Evolutionary conservation across 2,113 vertebrate species (phyloP).

Genomic region (Nibea albiflora): DNA sequence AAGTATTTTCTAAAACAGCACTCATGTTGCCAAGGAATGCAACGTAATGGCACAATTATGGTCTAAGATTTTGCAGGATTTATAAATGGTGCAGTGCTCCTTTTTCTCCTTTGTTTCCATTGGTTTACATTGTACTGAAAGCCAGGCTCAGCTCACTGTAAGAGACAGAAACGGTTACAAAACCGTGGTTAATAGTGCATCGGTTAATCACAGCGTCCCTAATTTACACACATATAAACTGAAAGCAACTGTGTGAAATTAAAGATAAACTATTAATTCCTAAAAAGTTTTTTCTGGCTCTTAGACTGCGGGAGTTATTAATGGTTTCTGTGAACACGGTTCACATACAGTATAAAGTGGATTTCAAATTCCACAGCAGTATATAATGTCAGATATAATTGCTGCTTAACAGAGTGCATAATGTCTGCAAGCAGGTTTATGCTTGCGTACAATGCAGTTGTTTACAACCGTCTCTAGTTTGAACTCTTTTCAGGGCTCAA

Average conservation of each 20-base stretch:
- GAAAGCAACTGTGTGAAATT: background rate
- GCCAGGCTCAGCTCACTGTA: too few species aligned
- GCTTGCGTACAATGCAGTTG: background rate
- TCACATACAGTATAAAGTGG: background rate
- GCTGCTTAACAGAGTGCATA: background rate
- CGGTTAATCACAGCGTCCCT: too few species aligned
- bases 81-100: too few species aligned
- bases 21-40: background rate
- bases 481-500: background rate
- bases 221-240: background rate
- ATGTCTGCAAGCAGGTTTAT: background rate
- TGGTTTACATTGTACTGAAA: too few species aligned
- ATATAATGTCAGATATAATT: too few species aligned
- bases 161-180: too few species aligned
- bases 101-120: too few species aligned
- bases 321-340: background rate
- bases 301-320: background rate
- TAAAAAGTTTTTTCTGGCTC: background rate
- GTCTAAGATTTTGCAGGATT: too few species aligned
- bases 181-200: too few species aligned
- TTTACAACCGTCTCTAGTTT: background rate
- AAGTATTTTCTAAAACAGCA: background rate
- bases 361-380: background rate
- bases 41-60: too few species aligned
- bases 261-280: too few species aligned